A percentile compares a stretch with the other conserved stretches of the same genome.
phyloP scores from a whole-genome alignment of 2,113 vertebrate species.

The Archilochus colubris region DNA sequence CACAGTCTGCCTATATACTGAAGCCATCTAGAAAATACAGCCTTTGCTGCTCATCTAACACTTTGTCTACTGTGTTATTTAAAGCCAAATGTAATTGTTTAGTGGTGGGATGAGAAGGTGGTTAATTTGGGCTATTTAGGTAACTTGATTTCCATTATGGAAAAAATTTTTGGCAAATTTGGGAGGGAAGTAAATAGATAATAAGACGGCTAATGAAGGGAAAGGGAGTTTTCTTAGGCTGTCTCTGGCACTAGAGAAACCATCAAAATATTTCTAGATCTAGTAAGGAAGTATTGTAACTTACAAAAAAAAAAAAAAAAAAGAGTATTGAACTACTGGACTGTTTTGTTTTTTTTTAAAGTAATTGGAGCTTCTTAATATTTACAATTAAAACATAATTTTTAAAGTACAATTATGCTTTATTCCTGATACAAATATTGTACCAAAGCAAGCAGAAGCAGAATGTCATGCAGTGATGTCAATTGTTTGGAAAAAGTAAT shows the following conservation, averaged over 20 bases:
- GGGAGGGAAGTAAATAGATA: background rate
- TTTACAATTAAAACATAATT: background rate
- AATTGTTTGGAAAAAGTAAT: background rate
- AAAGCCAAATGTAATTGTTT: background rate
- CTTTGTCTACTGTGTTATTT: background rate
- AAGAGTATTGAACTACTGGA: no score
- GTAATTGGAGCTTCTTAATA: background rate
- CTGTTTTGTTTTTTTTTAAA: background rate
- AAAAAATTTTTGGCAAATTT: background rate
- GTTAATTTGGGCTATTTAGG: background rate
- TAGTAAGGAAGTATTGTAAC: background rate
- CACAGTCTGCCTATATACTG: background rate
- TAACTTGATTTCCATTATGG: background rate
- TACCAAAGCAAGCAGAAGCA: background rate
- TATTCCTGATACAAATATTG: background rate
- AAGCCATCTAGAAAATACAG: background rate
- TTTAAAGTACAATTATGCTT: background rate
- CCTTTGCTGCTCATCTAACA: background rate
- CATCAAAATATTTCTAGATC: background rate
- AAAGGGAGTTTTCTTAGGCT: background rate
- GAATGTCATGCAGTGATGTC: background rate
- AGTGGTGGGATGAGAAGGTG: background rate
- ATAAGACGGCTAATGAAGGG: background rate
- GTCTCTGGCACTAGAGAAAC: background rate
- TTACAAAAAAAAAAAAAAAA: background rate